Percentiles rank a stretch among this genome's conserved stretches.
Evolutionary conservation across 1,140 invertebrate species (phyloP).

Genomic region (Argopecten irradians): DNA sequence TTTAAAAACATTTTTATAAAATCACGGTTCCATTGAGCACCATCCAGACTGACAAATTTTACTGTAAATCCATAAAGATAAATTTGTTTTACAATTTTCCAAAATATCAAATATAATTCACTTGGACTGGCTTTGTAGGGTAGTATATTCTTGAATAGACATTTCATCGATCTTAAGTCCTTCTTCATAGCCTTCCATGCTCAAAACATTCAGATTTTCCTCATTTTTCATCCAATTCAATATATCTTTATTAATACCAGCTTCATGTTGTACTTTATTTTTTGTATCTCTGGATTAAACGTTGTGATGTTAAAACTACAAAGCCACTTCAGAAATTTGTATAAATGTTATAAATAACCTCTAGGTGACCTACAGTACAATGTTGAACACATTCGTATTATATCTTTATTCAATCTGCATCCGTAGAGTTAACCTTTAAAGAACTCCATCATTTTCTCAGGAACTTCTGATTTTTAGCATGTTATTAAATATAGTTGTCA

Average conservation of each 20-base stretch:
- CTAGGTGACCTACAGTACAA: conserved; percentile 39
- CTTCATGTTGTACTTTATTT: conserved; percentile 41
- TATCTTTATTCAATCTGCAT: conserved; percentile 44
- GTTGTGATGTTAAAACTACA: conserved; percentile 45
- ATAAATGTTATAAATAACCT: conserved; percentile 37
- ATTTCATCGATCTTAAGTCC: conserved; percentile 40
- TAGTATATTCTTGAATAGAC: conserved; percentile 42
- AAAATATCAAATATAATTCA: conserved; percentile 46
- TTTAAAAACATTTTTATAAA: conserved; percentile 45
- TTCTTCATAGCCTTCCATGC: not conserved
- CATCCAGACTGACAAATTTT: conserved; percentile 46
- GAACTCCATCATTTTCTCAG: too few species aligned
- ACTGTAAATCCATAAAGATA: conserved; percentile 41
- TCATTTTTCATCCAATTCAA: conserved; percentile 47
- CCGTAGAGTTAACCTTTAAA: not conserved
- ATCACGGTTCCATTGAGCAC: conserved; percentile 40
- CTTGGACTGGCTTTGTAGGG: conserved; percentile 30
- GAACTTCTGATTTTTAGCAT: too few species aligned
- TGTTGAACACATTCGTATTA: conserved; percentile 44
- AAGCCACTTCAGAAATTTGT: conserved; percentile 39
- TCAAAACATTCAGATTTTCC: conserved; percentile 26
- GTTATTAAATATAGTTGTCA: too few species aligned
- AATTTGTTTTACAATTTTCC: conserved; percentile 41
- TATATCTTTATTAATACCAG: conserved; percentile 40
- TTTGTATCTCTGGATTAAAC: conserved; percentile 41